phyloP scores from a whole-genome alignment of 2,888 invertebrate species.

The Subacronicta megacephala region DNA sequence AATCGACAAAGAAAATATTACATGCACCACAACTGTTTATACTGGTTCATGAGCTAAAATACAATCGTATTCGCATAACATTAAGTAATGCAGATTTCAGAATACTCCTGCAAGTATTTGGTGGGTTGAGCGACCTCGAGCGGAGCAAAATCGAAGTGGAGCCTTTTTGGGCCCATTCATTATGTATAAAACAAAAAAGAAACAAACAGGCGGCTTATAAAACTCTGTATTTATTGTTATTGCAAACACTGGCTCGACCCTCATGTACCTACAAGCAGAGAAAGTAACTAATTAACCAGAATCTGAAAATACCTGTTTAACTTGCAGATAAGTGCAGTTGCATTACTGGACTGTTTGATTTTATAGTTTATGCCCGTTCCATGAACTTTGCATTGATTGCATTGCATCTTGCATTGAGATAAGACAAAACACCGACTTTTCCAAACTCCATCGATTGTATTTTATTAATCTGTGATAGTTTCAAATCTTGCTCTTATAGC shows the following conservation, averaged over 20 bases:
- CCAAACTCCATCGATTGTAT: too few species aligned
- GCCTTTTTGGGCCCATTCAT: conserved; percentile 60
- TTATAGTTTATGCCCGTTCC: not conserved
- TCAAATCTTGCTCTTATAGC: too few species aligned
- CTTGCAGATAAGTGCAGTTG: conserved; percentile 26
- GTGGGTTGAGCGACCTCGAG: conserved; percentile 64
- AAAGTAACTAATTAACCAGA: conserved; percentile 43
- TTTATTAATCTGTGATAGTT: too few species aligned
- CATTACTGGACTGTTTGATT: conserved; percentile 20
- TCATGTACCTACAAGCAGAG: conserved; percentile 33
- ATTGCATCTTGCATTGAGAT: not conserved
- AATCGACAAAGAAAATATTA: conserved; percentile 21
- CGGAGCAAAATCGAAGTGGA: conserved; percentile 50
- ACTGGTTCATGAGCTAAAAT: conserved; percentile 29
- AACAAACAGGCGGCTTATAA: conserved; percentile 28
- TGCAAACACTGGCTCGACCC: conserved; percentile 46
- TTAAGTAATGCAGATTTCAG: conserved; percentile 41
- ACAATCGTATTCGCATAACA: conserved; percentile 10
- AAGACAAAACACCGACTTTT: too few species aligned
- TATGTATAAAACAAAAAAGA: conserved; percentile 51
- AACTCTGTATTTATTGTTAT: conserved; percentile 54
- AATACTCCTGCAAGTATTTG: conserved; percentile 50
- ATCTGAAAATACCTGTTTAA: conserved; percentile 10
- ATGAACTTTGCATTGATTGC: too few species aligned
- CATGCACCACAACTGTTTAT: conserved; percentile 4